Percentiles rank a stretch among this genome's conserved stretches.
phyloP scores from a whole-genome alignment of 2,113 vertebrate genomes.

The Pardalotus punctatus region DNA sequence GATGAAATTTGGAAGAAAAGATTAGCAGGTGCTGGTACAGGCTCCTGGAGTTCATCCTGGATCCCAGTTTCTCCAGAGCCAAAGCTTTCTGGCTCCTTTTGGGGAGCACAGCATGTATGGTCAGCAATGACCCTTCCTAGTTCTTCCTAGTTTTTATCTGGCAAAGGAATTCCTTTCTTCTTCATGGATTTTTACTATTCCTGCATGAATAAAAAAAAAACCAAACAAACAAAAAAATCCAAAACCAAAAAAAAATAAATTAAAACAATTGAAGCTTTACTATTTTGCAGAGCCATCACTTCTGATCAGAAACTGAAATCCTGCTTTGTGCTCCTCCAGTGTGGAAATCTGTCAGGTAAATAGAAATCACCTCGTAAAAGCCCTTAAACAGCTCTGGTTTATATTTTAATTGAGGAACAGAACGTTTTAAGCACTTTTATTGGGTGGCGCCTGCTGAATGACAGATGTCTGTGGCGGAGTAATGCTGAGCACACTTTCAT shows the following conservation, averaged over 20 bases:
- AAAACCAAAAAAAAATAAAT: not conserved
- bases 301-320: conserved; percentile 57
- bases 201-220: not conserved
- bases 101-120: not conserved
- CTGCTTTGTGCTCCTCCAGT: conserved; percentile 6
- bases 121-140: not conserved
- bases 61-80: not conserved
- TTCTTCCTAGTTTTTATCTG: not conserved
- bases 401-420: conserved; percentile 70
- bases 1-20: not conserved
- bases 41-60: not conserved
- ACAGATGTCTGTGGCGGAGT: conserved; percentile 45
- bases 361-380: conserved; percentile 65
- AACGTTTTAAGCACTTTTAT: conserved; percentile 65
- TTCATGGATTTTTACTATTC: not conserved
- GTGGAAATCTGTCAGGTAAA: conserved; percentile 65
- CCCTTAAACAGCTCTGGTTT: conserved; percentile 63
- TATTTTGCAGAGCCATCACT: not conserved
- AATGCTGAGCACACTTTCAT: conserved; percentile 50
- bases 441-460: conserved; percentile 66
- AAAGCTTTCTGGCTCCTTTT: not conserved
- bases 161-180: not conserved
- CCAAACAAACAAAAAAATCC: too few relatives aligned
- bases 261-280: not conserved
- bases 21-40: not conserved